These are phyloP conservation scores for Lepus oiostolus DNA, from an alignment of 2,797 vertebrate species.

Conservation along the genomic window DNA sequence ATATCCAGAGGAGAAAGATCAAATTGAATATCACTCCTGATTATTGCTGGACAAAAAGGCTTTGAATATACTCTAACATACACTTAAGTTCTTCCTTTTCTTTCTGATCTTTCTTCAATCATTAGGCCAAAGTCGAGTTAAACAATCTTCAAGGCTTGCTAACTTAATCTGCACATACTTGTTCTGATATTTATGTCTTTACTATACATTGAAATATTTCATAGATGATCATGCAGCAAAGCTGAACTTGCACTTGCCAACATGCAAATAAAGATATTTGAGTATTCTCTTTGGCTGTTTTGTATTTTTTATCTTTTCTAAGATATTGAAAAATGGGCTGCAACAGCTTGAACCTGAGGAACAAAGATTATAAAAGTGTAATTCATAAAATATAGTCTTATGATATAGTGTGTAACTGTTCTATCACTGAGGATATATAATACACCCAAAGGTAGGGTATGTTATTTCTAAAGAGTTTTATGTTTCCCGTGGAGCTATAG, in stretches of 20 bases:
- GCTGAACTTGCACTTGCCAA: neutral
- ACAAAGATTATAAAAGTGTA: neutral
- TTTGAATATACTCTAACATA: neutral
- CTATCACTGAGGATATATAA: neutral
- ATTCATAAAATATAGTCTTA: neutral
- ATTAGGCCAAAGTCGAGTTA: neutral
- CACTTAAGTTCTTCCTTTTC: neutral
- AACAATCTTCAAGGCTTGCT: neutral
- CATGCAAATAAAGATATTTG: slow-evolving; percentile 45
- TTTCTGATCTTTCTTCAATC: neutral
- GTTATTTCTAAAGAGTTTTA: neutral
- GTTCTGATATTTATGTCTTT: neutral
- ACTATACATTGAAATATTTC: neutral
- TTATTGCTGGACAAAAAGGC: neutral
- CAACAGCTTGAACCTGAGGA: neutral
- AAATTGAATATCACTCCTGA: neutral
- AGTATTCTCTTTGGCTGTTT: slow-evolving; percentile 28
- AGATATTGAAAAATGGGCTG: neutral
- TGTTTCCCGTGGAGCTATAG: neutral
- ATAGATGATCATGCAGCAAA: neutral
- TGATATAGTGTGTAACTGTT: neutral
- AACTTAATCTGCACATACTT: neutral
- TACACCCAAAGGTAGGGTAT: neutral
- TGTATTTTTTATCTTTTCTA: neutral
- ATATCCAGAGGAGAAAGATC: neutral